Evolutionary conservation across 2,113 vertebrate genomes (phyloP).

Genomic region (Alligator mississippiensis): DNA sequence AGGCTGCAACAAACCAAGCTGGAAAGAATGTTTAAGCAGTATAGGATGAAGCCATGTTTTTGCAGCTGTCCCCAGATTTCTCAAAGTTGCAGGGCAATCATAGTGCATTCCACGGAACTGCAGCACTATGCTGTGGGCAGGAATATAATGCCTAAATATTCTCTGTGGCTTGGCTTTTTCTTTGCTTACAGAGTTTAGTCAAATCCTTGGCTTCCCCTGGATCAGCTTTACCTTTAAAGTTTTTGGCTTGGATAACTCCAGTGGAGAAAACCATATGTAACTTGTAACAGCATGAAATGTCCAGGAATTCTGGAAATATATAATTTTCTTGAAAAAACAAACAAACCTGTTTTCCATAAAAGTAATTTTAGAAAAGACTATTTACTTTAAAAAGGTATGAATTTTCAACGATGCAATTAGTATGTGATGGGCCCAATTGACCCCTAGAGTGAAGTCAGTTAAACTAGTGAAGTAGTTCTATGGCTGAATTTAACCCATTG

Average conservation of each 20-base stretch:
- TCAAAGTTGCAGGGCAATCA: background rate
- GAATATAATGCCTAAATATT: constrained; percentile 18
- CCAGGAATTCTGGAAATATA: constrained; percentile 21
- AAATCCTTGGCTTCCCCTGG: constrained; percentile 27
- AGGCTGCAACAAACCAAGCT: background rate
- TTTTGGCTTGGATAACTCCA: background rate
- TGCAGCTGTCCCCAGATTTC: background rate
- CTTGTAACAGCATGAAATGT: constrained; percentile 16
- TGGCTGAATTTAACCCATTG: background rate
- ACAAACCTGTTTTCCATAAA: constrained; percentile 38
- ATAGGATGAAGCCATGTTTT: background rate
- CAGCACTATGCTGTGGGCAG: fast-evolving
- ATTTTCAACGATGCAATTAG: constrained; percentile 16
- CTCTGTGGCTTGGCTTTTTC: constrained; percentile 50
- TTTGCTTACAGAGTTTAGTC: constrained; percentile 32
- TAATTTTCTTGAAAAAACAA: constrained; percentile 53
- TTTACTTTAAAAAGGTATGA: constrained; percentile 4
- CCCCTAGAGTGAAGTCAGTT: background rate
- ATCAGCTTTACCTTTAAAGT: constrained; percentile 46
- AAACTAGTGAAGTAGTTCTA: background rate
- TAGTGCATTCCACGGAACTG: background rate
- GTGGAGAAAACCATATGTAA: constrained; percentile 47
- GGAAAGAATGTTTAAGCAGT: background rate
- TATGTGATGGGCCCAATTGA: background rate
- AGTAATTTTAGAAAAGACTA: constrained; percentile 35